Evolutionary conservation across 2,797 vertebrate species (phyloP), one percentile per base, ranked within the genome.

Genomic region (Synaphobranchus kaupii): DNA sequence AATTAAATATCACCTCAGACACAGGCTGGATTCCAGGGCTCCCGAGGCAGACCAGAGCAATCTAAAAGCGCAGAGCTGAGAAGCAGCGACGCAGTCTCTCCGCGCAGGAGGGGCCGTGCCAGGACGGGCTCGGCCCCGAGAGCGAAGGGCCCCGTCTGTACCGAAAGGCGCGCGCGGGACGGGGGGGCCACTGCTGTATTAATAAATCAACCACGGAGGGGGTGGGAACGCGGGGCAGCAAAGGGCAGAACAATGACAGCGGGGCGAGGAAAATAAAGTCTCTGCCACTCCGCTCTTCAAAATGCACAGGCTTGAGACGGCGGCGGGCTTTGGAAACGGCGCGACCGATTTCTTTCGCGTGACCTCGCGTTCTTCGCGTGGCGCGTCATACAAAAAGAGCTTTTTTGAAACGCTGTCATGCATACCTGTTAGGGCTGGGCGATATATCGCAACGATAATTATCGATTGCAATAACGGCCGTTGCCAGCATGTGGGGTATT

Each of bases 1-100:
- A 80, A 80, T 80, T 80, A 80, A 80, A 48, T 39, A 48, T 80
- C 76, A 80, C 39, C 76, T 80, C 76, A 48, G 76, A 80, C 76
- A 8, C 17, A 17, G 39, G 15, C 76, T 13, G 10, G 76, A 25
- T 1, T 47, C 76, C 20, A 12, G 44, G 7, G 76, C 76, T 80
- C 44, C 39, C 20, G 76, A 48, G 76, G 17, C 15, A 48, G 76
- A 48, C 22, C 20, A 39, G 6, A 20, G 44, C 25, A 48, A 80
- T 25, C 1, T 2, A 6, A 25, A n/a, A 80, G 39, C 10, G 39
- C 44, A 4, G 44, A 25, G n/a, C n/a, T 9, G 44, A 80, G 31
- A 17, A 80, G 44, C 28, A 6, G n/a, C 71, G 3, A 34, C 71
- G 9, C 13, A 28, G 71, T 13, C 31, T 7, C 17, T 10, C 1